These are phyloP conservation scores for Centropus unirufus DNA, from an alignment of 2,113 vertebrate species.

Conservation along the genomic window DNA sequence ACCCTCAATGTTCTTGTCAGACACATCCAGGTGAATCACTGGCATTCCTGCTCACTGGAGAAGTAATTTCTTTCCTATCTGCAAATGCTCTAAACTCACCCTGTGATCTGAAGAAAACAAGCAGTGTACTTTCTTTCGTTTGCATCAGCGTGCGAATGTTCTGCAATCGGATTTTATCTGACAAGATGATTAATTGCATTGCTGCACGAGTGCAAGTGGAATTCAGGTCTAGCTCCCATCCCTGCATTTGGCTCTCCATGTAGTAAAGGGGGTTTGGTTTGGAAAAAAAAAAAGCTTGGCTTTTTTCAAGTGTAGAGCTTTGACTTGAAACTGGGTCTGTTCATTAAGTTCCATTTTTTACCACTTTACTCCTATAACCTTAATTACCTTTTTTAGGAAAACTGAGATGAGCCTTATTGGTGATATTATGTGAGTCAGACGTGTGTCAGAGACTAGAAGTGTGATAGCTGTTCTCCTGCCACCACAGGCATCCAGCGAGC, in stretches of 20 bases:
- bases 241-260: neutral
- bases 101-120: neutral
- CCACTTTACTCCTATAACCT: neutral
- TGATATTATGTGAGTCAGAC: neutral
- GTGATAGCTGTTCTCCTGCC: constrained; percentile 17
- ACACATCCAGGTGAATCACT: neutral
- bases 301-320: neutral
- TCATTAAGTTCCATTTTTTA: neutral
- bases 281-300: neutral
- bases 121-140: neutral
- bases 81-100: neutral
- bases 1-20: neutral
- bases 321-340: neutral
- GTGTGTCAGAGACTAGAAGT: neutral
- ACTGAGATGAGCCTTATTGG: neutral
- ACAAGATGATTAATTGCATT: constrained; percentile 3
- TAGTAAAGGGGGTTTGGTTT: neutral
- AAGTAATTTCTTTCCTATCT: neutral
- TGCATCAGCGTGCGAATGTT: neutral
- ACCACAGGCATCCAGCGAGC: constrained; percentile 45
- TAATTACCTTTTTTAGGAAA: neutral
- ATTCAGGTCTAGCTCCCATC: neutral
- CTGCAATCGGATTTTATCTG: neutral
- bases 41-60: neutral
- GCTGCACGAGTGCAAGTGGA: neutral